Conservation (phyloP, 2,113 vertebrate genomes). For the Trogon melanurus region DNA sequence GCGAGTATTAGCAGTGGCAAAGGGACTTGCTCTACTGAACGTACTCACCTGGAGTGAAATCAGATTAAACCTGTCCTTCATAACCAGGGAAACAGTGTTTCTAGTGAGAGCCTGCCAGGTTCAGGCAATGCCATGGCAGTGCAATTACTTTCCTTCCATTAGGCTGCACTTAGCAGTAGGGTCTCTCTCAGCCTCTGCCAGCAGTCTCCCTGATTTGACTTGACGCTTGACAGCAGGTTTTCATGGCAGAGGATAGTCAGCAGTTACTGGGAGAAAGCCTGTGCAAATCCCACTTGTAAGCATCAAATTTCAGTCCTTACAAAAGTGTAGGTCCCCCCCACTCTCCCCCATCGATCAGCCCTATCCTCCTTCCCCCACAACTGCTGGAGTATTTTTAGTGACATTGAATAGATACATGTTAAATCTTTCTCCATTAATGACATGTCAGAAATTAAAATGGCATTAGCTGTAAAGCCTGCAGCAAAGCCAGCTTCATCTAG, state of each 20-base stretch:
- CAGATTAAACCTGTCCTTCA: not conserved
- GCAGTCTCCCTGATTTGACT: not conserved
- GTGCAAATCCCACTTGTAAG: not conserved
- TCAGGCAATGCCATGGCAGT: not conserved
- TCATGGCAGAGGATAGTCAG: not conserved
- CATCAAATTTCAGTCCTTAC: not conserved
- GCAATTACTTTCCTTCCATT: not conserved
- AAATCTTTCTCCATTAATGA: slow-evolving; percentile 24
- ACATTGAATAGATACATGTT: slow-evolving; percentile 24
- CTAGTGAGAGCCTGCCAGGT: not conserved
- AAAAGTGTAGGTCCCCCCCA: not conserved
- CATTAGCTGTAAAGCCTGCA: slow-evolving; percentile 33
- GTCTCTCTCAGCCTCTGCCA: not conserved
- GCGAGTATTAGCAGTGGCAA: not conserved
- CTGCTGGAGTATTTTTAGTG: slow-evolving; percentile 50
- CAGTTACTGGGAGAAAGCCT: not conserved
- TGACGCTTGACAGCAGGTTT: slow-evolving; percentile 40
- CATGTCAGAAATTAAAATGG: slow-evolving; percentile 36
- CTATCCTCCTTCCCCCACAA: not conserved
- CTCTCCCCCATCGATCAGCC: not conserved
- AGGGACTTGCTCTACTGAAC: not conserved
- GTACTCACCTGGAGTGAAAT: not conserved
- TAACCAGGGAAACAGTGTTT: not conserved
- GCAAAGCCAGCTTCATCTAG: slow-evolving; percentile 13
- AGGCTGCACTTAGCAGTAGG: not conserved